Conservation (phyloP, 2,888 invertebrate species). For the Andrena bucephala region DNA sequence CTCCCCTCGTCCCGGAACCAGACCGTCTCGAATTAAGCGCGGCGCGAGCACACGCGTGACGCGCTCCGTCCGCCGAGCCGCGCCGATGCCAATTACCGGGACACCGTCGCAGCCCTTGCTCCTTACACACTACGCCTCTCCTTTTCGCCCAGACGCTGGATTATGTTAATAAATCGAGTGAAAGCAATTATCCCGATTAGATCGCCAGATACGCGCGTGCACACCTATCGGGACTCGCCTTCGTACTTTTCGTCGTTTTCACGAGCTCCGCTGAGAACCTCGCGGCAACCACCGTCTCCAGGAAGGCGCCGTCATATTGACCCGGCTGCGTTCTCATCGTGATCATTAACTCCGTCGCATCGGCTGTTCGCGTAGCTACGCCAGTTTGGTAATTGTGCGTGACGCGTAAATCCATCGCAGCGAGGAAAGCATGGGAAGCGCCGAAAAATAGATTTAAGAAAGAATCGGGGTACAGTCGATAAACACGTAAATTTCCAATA, state of each 20-base stretch:
- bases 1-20: conserved; percentile 38
- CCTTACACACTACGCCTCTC: conserved; percentile 3
- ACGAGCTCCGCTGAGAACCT: neutral
- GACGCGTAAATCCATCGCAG: neutral
- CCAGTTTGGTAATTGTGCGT: neutral
- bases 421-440: neutral
- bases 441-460: neutral
- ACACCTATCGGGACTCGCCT: neutral
- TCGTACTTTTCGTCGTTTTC: neutral
- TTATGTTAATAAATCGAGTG: conserved; percentile 62
- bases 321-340: conserved; percentile 13
- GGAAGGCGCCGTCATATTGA: neutral
- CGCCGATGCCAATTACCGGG: conserved; percentile 67
- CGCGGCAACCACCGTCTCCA: neutral
- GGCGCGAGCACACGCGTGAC: conserved; percentile 67
- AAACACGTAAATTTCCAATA: too few species aligned
- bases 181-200: conserved; percentile 40
- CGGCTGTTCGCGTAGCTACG: conserved; percentile 11
- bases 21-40: conserved; percentile 64
- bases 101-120: conserved; percentile 30
- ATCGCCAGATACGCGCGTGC: conserved; percentile 21
- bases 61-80: conserved; percentile 31
- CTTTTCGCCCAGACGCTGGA: conserved; percentile 19
- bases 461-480: too few species aligned
- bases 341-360: conserved; percentile 32